A percentile compares a stretch with the other conserved stretches of the same genome.
Conservation (phyloP, 2,797 vertebrate genomes). For the Anabas testudineus region DNA sequence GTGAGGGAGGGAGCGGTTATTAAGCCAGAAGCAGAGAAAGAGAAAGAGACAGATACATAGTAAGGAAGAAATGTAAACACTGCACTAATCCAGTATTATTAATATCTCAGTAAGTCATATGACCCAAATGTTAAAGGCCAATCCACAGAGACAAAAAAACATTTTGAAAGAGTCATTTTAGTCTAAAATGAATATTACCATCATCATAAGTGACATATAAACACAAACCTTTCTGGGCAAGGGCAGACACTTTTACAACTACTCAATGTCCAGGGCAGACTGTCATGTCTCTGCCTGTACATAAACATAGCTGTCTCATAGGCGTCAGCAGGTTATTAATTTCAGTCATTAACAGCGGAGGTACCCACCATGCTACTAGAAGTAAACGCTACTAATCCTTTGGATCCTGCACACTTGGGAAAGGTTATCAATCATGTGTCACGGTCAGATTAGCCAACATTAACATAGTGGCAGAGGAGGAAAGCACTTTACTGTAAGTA, state of each 20-base stretch:
- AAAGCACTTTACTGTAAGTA: conserved; percentile 51
- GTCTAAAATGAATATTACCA: conserved; percentile 54
- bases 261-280: conserved; percentile 63
- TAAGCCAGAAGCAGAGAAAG: conserved; percentile 46
- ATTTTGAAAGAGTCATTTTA: conserved; percentile 59
- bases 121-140: conserved; percentile 60
- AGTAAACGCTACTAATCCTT: conserved; percentile 86
- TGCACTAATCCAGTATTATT: conserved; percentile 61
- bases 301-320: conserved; percentile 80
- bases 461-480: conserved; percentile 66
- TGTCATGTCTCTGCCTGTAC: conserved; percentile 68
- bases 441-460: conserved; percentile 79
- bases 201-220: conserved; percentile 70
- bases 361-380: conserved; percentile 81
- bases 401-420: conserved; percentile 86
- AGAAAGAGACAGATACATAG: conserved; percentile 56
- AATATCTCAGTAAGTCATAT: conserved; percentile 66
- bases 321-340: conserved; percentile 83
- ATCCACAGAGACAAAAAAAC: conserved; percentile 31
- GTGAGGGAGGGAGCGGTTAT: conserved; percentile 20
- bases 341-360: conserved; percentile 81
- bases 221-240: conserved; percentile 75
- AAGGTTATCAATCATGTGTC: conserved; percentile 83
- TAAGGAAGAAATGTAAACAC: conserved; percentile 69
- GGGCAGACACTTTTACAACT: conserved; percentile 70